phyloP scores from a whole-genome alignment of 2,113 vertebrate genomes.

The Carassius auratus region DNA sequence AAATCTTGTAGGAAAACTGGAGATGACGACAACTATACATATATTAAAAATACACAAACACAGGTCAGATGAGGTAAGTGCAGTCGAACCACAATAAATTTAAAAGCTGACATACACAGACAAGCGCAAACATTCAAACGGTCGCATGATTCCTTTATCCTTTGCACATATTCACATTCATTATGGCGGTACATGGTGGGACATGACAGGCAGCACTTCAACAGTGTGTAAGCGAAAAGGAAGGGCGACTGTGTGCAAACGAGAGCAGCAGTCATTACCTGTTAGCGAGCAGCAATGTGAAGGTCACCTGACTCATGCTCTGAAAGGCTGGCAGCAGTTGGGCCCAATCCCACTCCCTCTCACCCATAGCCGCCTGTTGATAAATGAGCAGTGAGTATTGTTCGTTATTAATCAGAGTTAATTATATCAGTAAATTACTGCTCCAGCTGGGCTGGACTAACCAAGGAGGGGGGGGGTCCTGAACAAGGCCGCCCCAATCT shows the following conservation, averaged over 20 bases:
- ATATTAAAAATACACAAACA: slow-evolving; percentile 6
- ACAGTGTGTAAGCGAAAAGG: slow-evolving; percentile 11
- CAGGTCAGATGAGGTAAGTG: neutral
- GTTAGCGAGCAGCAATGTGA: slow-evolving; percentile 85
- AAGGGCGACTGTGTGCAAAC: neutral
- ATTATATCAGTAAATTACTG: slow-evolving; percentile 91
- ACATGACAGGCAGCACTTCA: slow-evolving; percentile 41
- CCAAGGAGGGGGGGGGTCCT: slow-evolving; percentile 81
- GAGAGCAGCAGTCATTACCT: slow-evolving; percentile 78
- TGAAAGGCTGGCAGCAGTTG: slow-evolving; percentile 84
- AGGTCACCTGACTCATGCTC: slow-evolving; percentile 86
- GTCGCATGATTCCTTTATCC: slow-evolving; percentile 1
- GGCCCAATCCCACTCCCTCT: slow-evolving; percentile 91
- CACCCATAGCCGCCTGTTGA: slow-evolving; percentile 87
- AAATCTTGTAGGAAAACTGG: neutral
- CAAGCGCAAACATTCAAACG: neutral
- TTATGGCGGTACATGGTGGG: slow-evolving; percentile 40
- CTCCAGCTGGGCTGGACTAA: slow-evolving; percentile 89
- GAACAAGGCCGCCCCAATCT: slow-evolving; percentile 77
- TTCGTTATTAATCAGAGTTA: slow-evolving; percentile 97
- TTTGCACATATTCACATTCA: slow-evolving; percentile 40
- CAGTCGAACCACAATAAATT: neutral
- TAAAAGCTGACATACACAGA: neutral
- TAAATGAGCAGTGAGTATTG: slow-evolving; percentile 83
- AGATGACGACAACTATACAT: neutral